phyloP scores from a whole-genome alignment of 2,888 invertebrate species.

The Lordiphosa fenestrarum region DNA sequence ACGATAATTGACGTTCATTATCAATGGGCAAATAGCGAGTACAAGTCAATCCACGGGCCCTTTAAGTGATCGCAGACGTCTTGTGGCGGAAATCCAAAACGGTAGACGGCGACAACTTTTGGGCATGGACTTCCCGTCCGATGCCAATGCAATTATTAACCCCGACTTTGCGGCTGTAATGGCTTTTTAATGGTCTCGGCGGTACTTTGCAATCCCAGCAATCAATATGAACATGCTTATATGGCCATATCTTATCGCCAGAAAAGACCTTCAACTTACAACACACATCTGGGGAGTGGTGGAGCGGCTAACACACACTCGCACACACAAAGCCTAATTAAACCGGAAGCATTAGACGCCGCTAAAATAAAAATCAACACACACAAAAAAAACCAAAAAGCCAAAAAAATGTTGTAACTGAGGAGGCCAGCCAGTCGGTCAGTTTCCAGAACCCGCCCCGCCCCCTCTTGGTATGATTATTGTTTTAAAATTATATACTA shows the following conservation, averaged over 20 bases:
- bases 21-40: slow-evolving; percentile 64
- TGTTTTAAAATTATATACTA: slow-evolving; percentile 54
- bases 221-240: slow-evolving; percentile 47
- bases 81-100: slow-evolving; percentile 65
- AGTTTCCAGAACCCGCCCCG: slow-evolving; percentile 41
- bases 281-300: slow-evolving; percentile 22
- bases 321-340: slow-evolving; percentile 51
- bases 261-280: slow-evolving; percentile 40
- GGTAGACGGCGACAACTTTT: slow-evolving; percentile 27
- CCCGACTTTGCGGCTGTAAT: slow-evolving; percentile 44
- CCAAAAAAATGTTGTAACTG: slow-evolving; percentile 13
- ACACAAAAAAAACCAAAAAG: slow-evolving; percentile 18
- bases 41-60: slow-evolving; percentile 58
- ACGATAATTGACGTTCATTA: slow-evolving; percentile 68
- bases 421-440: slow-evolving; percentile 33
- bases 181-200: slow-evolving; percentile 61
- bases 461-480: slow-evolving; percentile 52
- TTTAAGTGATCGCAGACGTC: slow-evolving; percentile 53
- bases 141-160: slow-evolving; percentile 22
- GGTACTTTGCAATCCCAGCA: slow-evolving; percentile 55
- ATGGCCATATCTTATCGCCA: slow-evolving; percentile 38
- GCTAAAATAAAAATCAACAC: slow-evolving; percentile 20
- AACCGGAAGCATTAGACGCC: slow-evolving; percentile 72
- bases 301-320: slow-evolving; percentile 3
- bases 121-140: slow-evolving; percentile 65